Conservation (phyloP, 1,140 invertebrate species). For the Whitmania pigra region DNA sequence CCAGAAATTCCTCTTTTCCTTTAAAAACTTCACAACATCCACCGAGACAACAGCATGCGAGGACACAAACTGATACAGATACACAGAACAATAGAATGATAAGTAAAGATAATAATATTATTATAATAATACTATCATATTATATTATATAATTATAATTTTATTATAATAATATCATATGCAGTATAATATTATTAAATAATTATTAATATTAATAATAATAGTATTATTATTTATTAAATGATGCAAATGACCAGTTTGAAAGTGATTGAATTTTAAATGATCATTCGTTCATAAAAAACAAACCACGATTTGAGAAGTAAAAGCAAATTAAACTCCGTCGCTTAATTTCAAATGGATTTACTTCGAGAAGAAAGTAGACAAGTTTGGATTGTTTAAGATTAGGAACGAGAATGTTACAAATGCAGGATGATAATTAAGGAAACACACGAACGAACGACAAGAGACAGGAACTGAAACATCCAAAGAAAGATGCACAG, state of each 20-base stretch:
- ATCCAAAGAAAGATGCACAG: neutral
- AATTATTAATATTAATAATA: no score
- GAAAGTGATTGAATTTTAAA: neutral
- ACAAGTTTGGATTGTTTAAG: neutral
- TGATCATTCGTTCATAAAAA: neutral
- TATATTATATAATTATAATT: no score
- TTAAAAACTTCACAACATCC: no score
- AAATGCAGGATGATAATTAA: neutral
- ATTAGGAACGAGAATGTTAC: neutral
- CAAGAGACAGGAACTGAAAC: neutral
- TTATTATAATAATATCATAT: no score
- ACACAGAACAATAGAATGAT: no score
- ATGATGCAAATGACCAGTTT: neutral
- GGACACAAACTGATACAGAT: neutral
- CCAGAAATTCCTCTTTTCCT: no score
- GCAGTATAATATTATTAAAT: no score
- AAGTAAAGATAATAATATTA: no score
- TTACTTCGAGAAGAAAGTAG: neutral
- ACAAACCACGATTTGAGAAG: neutral
- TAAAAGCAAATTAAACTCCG: neutral
- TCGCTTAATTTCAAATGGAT: neutral
- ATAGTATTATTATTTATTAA: no score
- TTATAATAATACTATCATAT: no score
- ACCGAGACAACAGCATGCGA: neutral
- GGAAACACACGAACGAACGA: no score